phyloP scores from a whole-genome alignment of 2,797 vertebrate species.

The Oreortyx pictus region DNA sequence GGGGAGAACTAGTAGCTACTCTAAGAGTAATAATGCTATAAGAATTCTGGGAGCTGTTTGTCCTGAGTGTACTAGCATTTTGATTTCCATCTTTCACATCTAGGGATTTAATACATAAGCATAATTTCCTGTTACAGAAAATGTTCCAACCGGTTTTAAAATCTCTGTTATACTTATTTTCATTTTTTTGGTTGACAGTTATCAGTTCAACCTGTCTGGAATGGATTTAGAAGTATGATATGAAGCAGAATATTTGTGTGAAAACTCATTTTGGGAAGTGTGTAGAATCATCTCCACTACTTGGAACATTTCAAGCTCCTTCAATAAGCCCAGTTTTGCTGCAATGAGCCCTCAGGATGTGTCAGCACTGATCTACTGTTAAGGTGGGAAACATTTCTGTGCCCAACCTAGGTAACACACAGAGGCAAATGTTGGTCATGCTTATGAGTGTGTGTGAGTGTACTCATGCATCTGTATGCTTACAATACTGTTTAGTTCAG shows the following conservation, averaged over 20 bases:
- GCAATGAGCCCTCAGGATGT: not conserved
- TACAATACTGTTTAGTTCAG: not conserved
- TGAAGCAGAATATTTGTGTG: not conserved
- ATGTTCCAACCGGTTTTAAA: not conserved
- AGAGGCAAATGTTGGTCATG: not conserved
- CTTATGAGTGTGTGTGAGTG: not conserved
- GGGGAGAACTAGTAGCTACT: not conserved
- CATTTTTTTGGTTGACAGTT: not conserved
- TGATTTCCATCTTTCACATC: not conserved
- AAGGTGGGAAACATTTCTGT: not conserved
- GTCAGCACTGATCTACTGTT: not conserved
- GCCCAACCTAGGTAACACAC: not conserved
- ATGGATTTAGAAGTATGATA: not conserved
- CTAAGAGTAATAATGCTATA: not conserved
- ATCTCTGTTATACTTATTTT: not conserved
- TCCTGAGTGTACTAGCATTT: not conserved
- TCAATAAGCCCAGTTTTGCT: not conserved
- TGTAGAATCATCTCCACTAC: not conserved
- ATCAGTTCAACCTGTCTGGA: not conserved
- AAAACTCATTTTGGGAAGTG: not conserved
- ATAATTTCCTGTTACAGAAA: not conserved
- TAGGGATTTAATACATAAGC: not conserved
- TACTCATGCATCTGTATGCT: accelerated
- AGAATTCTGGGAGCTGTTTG: not conserved
- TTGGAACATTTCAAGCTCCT: not conserved